Evolutionary conservation across 2,888 invertebrate species (phyloP).

Genomic region (Carterocephalus palaemon): DNA sequence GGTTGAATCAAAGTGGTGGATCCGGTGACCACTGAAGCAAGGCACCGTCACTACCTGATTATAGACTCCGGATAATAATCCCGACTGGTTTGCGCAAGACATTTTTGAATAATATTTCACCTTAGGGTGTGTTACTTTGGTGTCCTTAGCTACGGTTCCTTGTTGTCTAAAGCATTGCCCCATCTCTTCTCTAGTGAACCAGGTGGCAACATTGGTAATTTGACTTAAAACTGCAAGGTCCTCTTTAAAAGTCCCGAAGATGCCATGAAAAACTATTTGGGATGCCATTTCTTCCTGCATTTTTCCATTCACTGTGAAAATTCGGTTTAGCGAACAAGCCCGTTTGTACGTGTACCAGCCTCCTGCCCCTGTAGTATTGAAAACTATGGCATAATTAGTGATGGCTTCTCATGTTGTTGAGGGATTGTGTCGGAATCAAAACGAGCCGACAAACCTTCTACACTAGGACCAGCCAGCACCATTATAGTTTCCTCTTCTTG

Average conservation of each 20-base stretch:
- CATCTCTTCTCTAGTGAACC: constrained; percentile 30
- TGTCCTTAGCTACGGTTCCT: background rate
- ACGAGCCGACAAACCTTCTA: too few relatives aligned
- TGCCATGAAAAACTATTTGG: constrained; percentile 32
- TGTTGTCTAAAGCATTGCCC: constrained; percentile 24
- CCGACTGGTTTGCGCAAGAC: constrained; percentile 30
- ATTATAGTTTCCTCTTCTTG: background rate
- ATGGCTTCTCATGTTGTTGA: too few relatives aligned
- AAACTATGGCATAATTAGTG: too few relatives aligned
- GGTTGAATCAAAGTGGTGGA: constrained; percentile 25
- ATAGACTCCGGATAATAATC: constrained; percentile 30
- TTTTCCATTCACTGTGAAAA: constrained; percentile 19
- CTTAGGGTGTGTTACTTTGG: constrained; percentile 16
- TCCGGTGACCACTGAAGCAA: constrained; percentile 24
- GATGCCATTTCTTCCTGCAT: constrained; percentile 30
- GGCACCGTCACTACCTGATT: constrained; percentile 29
- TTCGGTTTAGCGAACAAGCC: background rate
- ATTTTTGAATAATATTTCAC: constrained; percentile 30
- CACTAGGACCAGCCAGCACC: too few relatives aligned
- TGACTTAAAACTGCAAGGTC: constrained; percentile 26
- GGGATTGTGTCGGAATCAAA: too few relatives aligned
- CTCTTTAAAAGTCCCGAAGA: constrained; percentile 35
- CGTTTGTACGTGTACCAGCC: constrained; percentile 33
- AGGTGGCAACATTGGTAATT: constrained; percentile 19
- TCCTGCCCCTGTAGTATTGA: constrained; percentile 33